These are phyloP conservation scores for Amblyjoppa fuscipennis DNA, from an alignment of 2,888 invertebrate genomes.

Conservation along the genomic window DNA sequence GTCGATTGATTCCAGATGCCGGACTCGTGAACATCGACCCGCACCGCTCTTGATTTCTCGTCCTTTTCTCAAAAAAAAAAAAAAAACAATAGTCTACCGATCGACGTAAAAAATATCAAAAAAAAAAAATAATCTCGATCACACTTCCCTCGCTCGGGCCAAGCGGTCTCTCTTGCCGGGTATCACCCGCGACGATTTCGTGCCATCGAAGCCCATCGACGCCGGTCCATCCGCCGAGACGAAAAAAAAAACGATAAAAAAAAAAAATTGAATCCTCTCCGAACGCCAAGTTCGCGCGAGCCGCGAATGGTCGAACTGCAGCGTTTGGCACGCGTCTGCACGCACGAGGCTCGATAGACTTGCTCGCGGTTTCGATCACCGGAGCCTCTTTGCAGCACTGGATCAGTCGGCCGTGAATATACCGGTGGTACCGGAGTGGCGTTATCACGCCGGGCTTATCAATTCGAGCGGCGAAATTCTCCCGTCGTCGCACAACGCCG, in stretches of 20 bases:
- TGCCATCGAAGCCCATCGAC: neutral
- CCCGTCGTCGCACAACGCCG: constrained; percentile 11
- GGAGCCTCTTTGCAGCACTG: too few relatives aligned
- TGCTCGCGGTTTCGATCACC: neutral
- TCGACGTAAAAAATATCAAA: neutral
- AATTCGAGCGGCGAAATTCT: constrained; percentile 33
- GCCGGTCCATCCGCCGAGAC: neutral
- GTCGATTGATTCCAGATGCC: constrained; percentile 50
- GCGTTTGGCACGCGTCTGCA: neutral
- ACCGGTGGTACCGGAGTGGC: neutral
- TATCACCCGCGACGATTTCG: neutral
- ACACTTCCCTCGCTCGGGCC: neutral
- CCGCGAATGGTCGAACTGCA: neutral
- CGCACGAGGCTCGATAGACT: constrained; percentile 10
- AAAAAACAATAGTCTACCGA: neutral
- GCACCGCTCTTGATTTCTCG: constrained; percentile 35
- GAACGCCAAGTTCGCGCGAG: too few relatives aligned
- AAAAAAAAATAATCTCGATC: neutral
- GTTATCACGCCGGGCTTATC: constrained; percentile 38
- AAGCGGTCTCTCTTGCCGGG: neutral
- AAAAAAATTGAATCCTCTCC: too few relatives aligned
- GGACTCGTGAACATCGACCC: constrained; percentile 61
- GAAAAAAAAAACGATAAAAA: neutral
- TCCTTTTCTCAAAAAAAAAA: neutral
- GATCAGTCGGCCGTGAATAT: neutral